Base-by-base conservation (phyloP, 2,113 vertebrate genomes). In the Dendropsophus ebraccatus region DNA sequence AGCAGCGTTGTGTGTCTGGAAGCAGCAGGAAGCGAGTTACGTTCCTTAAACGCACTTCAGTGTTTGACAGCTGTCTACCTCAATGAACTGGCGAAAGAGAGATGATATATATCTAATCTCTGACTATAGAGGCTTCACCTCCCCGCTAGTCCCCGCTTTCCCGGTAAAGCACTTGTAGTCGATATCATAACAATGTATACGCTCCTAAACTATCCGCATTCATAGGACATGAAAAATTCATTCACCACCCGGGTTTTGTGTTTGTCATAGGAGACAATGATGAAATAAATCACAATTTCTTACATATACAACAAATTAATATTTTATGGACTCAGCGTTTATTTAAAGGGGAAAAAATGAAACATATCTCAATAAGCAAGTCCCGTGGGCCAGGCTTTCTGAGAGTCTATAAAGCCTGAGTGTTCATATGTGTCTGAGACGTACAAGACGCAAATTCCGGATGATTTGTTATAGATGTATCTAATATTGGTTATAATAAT, bases 71-170 rank as follows among this genome's bases (percentile, higher is more conserved):
- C 74, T 85, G 74, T 79, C 84, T 69, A 23, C 75, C 23, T 70
- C 75, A 79, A 78, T 86, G 76, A 81, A 73, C 84, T 58, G 62
- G n/a, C 78, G 80, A 52, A 52, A 69, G 17, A 75, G 83, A 47
- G 72, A 62, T 62, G 83, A 60, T 75, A 84, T 62, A 76, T 75
- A 47, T 84, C 52, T 76, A 84, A 84, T 76, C 83, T 76, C 58
- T 65, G 19, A 75, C 4, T 30, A 69, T 32, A 23, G 45, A 45
- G 69, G 69, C 82, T 83, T 83, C 49, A 74, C 52, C 52, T 75
- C 47, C 54, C 47, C 80, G 10, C 30, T 32, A n/a, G 67, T 56
- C 23, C 67, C 32, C 45, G 21, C 52, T 13, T 35, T 35, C n/a
- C n/a, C 50, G 14, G 21, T 25, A 41, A 25, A 58, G 41, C 69